phyloP scores from a whole-genome alignment of 2,113 vertebrate species.

The Callocephalon fimbriatum region DNA sequence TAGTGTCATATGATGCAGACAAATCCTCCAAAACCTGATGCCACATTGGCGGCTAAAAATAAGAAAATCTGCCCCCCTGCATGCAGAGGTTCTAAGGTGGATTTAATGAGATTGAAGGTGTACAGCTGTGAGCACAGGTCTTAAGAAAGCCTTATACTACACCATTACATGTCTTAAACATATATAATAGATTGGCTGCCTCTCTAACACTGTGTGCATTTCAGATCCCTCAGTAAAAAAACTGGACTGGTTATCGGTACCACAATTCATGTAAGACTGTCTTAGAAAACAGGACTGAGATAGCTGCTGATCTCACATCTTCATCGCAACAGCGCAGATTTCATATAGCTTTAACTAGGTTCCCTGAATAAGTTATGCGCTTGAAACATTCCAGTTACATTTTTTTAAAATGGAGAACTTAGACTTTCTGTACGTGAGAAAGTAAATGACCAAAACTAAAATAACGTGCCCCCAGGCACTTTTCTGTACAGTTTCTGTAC shows the following conservation, averaged over 20 bases:
- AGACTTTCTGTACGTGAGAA: background rate
- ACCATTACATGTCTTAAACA: background rate
- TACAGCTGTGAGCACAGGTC: background rate
- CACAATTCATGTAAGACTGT: background rate
- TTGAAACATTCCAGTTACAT: background rate
- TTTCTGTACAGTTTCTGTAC: background rate
- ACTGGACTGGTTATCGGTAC: accelerated
- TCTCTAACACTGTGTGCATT: background rate
- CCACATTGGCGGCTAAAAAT: background rate
- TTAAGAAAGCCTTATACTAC: background rate
- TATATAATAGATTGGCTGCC: background rate
- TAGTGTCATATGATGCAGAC: background rate
- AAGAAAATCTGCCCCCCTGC: background rate
- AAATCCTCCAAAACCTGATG: background rate
- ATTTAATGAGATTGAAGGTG: background rate
- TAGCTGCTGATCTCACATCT: background rate
- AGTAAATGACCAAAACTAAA: background rate
- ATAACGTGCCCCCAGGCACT: background rate
- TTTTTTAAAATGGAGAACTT: background rate
- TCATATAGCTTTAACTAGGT: background rate
- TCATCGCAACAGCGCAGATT: background rate
- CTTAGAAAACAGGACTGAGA: background rate
- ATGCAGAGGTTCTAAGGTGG: background rate
- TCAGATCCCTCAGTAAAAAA: background rate
- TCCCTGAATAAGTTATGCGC: background rate